Base-by-base conservation (phyloP, 2,888 invertebrate species). In the Dryobotodes eremita region DNA sequence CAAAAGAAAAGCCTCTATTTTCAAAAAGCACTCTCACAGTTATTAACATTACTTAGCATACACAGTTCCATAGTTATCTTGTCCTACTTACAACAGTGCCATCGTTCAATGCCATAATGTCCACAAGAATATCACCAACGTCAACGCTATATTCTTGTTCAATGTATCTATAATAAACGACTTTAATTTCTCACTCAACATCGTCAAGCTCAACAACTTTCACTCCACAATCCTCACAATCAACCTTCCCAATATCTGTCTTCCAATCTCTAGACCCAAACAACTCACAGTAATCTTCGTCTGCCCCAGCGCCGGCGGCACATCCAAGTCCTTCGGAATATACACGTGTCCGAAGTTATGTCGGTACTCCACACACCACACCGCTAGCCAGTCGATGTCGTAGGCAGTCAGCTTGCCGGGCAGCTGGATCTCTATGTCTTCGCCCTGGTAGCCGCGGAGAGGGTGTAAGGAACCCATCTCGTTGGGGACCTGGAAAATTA, bases 301-400 rank as follows among this genome's bases (percentile, higher is more conserved):
- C 95, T 99, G 99, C 31, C 99, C 99, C 83, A 99, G 94, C 1
- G 99, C 99, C 0, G 99, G 99, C 0, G 99, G 99, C 26, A 99
- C 98, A 89, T 99, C 98, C 89, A 99, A 95, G 90, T 99, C 98
- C 92, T 98, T 98, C 0, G 99, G 99, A 74, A 99, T 98, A 91
- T 97, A 97, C 1, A 99, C 98, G 92, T 99, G 98, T 0, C 99
- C 99, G 93, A 99, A 99, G 96, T 99, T 99, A 92, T 99, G 98
- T 10, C 98, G 96, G 95, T 98, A 98, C 91, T 98, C 98, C n/a
- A 99, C 98, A 92, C 99, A 99, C 98, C 99, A 99, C 0, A 99
- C 98, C 0, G 98, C 97, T 53, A 99, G 97, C 99, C 99, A 99
- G 95, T 99, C 98, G 89, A 99, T 98, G 94, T 99, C 99, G 95